Base-by-base conservation (phyloP, 2,888 invertebrate species). In the Cephus pulcher region DNA sequence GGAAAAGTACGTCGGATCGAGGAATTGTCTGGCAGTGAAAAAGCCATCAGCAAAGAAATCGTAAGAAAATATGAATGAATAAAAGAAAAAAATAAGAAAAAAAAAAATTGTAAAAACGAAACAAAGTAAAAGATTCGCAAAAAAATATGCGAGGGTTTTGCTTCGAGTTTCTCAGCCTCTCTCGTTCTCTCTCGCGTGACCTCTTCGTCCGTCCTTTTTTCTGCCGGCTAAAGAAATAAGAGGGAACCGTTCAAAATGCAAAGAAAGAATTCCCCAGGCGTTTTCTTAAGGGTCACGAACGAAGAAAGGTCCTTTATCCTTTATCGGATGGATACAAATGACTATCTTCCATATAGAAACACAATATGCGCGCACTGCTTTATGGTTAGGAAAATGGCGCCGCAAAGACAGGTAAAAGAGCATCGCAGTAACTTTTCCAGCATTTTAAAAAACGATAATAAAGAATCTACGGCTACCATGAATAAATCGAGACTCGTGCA, bases 251-350 rank as follows among this genome's bases (percentile, higher is more conserved):
- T 71, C 71, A 33, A 71, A 71, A 71, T 71, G 71, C 71, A 71
- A 71, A 71, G 40, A 56, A 56, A 23, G 71, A 71, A 71, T 71
- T 71, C 32, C 71, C 71, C 71, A 33, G 71, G 71, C 71, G 32
- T 32, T 33, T 71, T 71, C 40, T 71, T 71, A 71, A 71, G 71
- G 71, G 34, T 34, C 71, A 15, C 71, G 71, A 56, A 56, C 40
- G 40, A 56, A 56, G 76, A 74, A 69, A 56, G 68, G 71, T 75
- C 68, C 68, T 74, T 75, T 80, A 30, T 76, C 70, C 73, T 75
- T 56, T 56, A 56, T 56, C 40, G 40, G 23, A 56, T 56, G 40
- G 40, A 56, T 56, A 56, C 40, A 56, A 56, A 56, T 56, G 40
- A 56, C 40, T 56, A 56, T 56, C 40, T 56, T 23, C 40, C 40